Conservation (phyloP, 2,797 vertebrate species). For the Calcarius lapponicus region DNA sequence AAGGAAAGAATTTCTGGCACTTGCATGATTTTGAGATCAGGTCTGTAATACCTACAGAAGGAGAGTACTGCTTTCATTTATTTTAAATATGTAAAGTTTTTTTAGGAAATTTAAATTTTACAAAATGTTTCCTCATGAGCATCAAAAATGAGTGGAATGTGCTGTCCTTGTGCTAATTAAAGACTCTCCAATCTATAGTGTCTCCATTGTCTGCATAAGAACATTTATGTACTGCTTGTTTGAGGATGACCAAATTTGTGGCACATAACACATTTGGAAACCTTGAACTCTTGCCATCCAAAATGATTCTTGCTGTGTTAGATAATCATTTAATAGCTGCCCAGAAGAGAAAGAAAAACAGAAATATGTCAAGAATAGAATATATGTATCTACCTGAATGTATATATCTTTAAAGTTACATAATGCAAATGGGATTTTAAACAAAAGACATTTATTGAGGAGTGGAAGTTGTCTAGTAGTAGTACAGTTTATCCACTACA, state of each 20-base stretch:
- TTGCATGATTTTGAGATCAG: not conserved
- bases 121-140: not conserved
- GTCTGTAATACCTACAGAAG: not conserved
- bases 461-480: not conserved
- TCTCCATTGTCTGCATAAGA: not conserved
- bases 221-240: not conserved
- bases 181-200: not conserved
- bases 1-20: constrained; percentile 37
- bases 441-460: constrained; percentile 26
- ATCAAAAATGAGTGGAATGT: not conserved
- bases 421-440: constrained; percentile 45
- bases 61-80: not conserved
- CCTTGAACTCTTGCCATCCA: not conserved
- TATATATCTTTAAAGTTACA: not conserved
- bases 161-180: not conserved
- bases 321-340: not conserved
- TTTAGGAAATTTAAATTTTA: not conserved
- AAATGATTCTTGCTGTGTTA: not conserved
- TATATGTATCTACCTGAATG: not conserved
- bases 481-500: not conserved
- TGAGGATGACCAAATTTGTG: not conserved
- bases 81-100: not conserved
- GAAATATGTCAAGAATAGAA: not conserved
- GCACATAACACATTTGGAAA: not conserved
- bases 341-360: not conserved